Evolutionary conservation across 2,888 invertebrate genomes (phyloP).

Genomic region (Thera obeliscata): DNA sequence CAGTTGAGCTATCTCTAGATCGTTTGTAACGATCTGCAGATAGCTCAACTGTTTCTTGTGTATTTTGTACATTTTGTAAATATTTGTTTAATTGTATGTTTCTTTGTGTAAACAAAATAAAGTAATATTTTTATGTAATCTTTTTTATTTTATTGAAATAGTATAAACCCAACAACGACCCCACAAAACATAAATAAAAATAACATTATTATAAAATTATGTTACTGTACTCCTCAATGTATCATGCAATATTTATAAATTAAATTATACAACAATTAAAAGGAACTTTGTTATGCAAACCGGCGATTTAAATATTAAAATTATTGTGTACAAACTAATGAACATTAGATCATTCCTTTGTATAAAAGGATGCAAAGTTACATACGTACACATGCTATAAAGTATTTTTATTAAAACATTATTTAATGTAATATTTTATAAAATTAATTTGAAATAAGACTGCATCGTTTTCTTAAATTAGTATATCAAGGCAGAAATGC

Average conservation of each 20-base stretch:
- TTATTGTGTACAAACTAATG: conserved; percentile 57
- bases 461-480: conserved; percentile 42
- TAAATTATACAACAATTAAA: conserved; percentile 45
- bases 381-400: conserved; percentile 56
- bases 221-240: conserved; percentile 56
- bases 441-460: conserved; percentile 11
- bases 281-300: conserved; percentile 55
- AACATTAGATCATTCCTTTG: conserved; percentile 66
- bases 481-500: conserved; percentile 63
- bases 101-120: too few relatives aligned
- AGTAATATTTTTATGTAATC: conserved; percentile 45
- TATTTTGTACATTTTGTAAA: too few relatives aligned
- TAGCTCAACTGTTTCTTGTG: too few relatives aligned
- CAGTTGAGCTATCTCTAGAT: too few relatives aligned
- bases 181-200: conserved; percentile 70
- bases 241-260: conserved; percentile 56
- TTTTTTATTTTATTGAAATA: conserved; percentile 58
- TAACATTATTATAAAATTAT: conserved; percentile 45
- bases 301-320: conserved; percentile 34
- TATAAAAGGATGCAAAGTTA: conserved; percentile 66
- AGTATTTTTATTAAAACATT: conserved; percentile 23
- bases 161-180: conserved; percentile 81
- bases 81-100: too few relatives aligned
- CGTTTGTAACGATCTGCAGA: too few relatives aligned
- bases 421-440: background rate